phyloP scores from a whole-genome alignment of 1,140 invertebrate species.

The Trichonephila inaurata region DNA sequence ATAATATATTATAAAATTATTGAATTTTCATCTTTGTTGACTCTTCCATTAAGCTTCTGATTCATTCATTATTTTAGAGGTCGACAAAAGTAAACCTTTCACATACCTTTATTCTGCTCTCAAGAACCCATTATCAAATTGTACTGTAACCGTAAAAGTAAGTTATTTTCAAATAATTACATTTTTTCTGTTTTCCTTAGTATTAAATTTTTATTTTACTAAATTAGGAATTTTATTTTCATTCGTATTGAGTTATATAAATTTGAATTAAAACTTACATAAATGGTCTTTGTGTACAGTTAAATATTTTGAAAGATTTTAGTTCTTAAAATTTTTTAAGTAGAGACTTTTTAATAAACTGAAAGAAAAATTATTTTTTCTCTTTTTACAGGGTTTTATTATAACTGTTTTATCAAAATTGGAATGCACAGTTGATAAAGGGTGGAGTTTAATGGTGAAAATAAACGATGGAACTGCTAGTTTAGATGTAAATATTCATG shows the following conservation, averaged over 20 bases:
- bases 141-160: slow-evolving; percentile 56
- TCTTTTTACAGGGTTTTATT: slow-evolving; percentile 71
- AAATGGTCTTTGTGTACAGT: too few relatives aligned
- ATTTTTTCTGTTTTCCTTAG: not conserved
- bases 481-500: slow-evolving; percentile 78
- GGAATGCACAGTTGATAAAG: slow-evolving; percentile 60
- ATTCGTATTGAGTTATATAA: too few relatives aligned
- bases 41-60: too few relatives aligned
- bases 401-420: slow-evolving; percentile 72
- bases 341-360: too few relatives aligned
- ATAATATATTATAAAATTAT: too few relatives aligned
- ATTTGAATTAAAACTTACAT: too few relatives aligned
- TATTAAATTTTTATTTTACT: too few relatives aligned
- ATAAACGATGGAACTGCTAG: slow-evolving; percentile 80
- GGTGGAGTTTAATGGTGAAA: slow-evolving; percentile 79
- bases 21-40: too few relatives aligned
- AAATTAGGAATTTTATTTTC: too few relatives aligned
- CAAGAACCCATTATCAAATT: slow-evolving; percentile 7
- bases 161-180: not conserved
- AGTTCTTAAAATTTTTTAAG: too few relatives aligned
- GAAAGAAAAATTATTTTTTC: too few relatives aligned
- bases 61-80: not conserved
- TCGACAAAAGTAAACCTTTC: not conserved
- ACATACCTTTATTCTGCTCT: not conserved
- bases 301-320: too few relatives aligned